phyloP scores from a whole-genome alignment of 1,140 invertebrate genomes.

The Leptonema lineaticorne region DNA sequence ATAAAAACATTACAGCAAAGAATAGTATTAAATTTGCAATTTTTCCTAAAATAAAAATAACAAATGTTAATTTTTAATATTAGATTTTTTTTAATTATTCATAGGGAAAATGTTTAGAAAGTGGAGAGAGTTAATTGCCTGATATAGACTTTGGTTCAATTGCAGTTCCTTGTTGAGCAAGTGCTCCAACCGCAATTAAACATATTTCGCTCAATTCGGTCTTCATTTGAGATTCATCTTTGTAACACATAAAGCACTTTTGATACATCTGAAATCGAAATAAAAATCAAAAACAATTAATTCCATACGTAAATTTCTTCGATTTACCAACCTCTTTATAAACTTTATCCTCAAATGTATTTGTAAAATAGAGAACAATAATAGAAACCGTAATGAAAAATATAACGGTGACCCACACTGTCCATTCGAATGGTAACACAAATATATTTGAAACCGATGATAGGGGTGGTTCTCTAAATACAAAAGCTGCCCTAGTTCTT shows the following conservation, averaged over 20 bases:
- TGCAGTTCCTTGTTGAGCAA: slow-evolving; percentile 58
- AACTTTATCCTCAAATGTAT: slow-evolving; percentile 49
- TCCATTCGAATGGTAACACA: slow-evolving; percentile 59
- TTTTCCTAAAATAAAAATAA: slow-evolving; percentile 47
- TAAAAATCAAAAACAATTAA: no score
- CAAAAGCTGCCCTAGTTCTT: slow-evolving; percentile 58
- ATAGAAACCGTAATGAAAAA: slow-evolving; percentile 50
- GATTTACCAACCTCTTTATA: neutral
- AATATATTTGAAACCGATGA: slow-evolving; percentile 65
- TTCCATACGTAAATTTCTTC: neutral
- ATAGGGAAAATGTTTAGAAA: neutral
- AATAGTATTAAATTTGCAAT: slow-evolving; percentile 58
- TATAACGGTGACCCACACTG: slow-evolving; percentile 61
- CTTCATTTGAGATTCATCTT: neutral
- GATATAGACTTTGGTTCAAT: slow-evolving; percentile 49
- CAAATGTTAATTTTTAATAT: neutral
- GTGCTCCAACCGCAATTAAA: slow-evolving; percentile 54
- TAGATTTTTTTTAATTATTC: no score
- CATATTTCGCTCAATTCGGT: slow-evolving; percentile 50
- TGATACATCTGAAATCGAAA: neutral
- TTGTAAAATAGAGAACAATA: slow-evolving; percentile 48
- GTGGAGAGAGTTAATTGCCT: slow-evolving; percentile 36
- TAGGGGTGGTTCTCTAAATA: slow-evolving; percentile 65
- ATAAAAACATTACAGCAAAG: slow-evolving; percentile 54
- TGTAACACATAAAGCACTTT: slow-evolving; percentile 15